Evolutionary conservation across 2,797 vertebrate species (phyloP).

Genomic region (Rhadinocentrus ornatus): DNA sequence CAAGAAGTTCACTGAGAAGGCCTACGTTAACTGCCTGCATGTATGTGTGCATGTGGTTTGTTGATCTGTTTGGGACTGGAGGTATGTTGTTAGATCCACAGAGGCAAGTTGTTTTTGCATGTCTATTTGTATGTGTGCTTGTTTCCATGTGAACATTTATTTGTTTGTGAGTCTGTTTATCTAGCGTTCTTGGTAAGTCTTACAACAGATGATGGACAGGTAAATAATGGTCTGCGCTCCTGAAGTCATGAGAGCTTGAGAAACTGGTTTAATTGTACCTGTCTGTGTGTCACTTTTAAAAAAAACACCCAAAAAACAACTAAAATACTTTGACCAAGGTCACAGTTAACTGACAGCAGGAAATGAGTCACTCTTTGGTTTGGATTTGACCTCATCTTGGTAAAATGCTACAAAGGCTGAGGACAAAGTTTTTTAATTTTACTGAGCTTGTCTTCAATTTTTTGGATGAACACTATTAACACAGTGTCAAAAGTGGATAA

Average conservation of each 20-base stretch:
- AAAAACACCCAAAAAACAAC: no score
- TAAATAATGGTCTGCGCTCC: constrained; percentile 41
- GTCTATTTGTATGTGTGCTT: constrained; percentile 16
- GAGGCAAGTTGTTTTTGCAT: constrained; percentile 16
- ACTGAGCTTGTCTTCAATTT: background rate
- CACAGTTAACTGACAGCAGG: background rate
- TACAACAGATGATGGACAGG: constrained; percentile 46
- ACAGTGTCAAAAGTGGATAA: constrained; percentile 28
- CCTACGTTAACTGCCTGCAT: constrained; percentile 18
- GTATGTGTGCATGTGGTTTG: constrained; percentile 34
- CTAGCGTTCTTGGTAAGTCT: background rate
- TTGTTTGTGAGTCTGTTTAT: constrained; percentile 20
- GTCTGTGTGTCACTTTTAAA: constrained; percentile 21
- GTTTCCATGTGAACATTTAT: constrained; percentile 45
- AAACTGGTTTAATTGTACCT: constrained; percentile 47
- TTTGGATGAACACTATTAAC: background rate
- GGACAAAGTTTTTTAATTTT: constrained; percentile 8
- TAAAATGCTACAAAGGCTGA: constrained; percentile 11
- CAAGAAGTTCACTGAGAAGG: background rate
- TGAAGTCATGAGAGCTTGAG: constrained; percentile 21
- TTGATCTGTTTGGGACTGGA: constrained; percentile 41
- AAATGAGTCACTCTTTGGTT: constrained; percentile 7
- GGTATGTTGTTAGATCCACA: constrained; percentile 29
- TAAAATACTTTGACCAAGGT: constrained; percentile 13
- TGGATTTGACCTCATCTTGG: constrained; percentile 25